Conservation (phyloP, 2,888 invertebrate genomes). For the Apamea epomidion region DNA sequence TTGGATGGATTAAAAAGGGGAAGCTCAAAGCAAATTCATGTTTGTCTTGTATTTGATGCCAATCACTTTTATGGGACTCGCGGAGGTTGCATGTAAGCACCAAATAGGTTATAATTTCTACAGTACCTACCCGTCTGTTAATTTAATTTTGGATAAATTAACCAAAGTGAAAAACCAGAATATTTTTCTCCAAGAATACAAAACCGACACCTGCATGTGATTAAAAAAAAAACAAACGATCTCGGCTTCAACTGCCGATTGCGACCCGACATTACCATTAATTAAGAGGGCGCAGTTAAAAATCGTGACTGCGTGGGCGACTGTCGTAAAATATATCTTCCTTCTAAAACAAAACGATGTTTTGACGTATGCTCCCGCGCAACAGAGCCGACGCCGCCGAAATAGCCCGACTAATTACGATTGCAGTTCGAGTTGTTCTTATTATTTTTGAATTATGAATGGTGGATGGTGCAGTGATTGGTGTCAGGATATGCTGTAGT, state of each 20-base stretch:
- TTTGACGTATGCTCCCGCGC: conserved; percentile 72
- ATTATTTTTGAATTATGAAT: conserved; percentile 66
- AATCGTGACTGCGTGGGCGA: conserved; percentile 59
- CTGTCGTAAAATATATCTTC: conserved; percentile 69
- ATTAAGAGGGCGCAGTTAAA: conserved; percentile 66
- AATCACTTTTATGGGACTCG: no score
- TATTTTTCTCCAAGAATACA: conserved; percentile 1
- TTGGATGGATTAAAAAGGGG: no score
- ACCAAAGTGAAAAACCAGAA: not conserved
- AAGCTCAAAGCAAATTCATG: no score
- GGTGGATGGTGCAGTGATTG: conserved; percentile 46
- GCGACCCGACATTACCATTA: conserved; percentile 64
- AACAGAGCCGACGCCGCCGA: conserved; percentile 64
- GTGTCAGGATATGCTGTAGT: conserved; percentile 38
- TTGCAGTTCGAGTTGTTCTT: conserved; percentile 58
- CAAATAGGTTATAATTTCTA: no score
- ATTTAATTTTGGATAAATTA: not conserved
- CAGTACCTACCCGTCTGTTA: not conserved
- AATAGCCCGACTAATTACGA: conserved; percentile 73
- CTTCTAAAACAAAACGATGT: conserved; percentile 71
- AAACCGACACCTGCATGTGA: conserved; percentile 48
- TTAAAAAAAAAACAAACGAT: conserved; percentile 58
- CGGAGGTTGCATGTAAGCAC: no score
- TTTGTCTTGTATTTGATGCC: no score
- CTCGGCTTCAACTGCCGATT: conserved; percentile 57